Conservation (phyloP, 2,888 invertebrate genomes). For the Achlya flavicornis region DNA sequence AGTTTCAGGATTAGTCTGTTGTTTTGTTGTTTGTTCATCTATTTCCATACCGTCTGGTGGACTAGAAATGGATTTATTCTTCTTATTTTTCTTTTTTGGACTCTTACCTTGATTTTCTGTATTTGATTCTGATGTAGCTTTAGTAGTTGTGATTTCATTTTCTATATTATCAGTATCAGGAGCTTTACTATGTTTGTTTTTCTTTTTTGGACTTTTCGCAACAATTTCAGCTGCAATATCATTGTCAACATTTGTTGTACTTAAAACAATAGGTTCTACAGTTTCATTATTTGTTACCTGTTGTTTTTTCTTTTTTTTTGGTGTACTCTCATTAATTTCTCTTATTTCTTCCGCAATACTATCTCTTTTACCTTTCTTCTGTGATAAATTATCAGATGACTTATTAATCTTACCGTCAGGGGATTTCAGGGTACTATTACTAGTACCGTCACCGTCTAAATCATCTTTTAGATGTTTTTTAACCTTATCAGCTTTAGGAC, state of each 20-base stretch:
- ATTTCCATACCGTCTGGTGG: constrained; percentile 11
- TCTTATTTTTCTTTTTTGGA: constrained; percentile 39
- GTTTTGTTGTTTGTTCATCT: constrained; percentile 18
- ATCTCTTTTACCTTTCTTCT: constrained; percentile 25
- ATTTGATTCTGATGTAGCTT: constrained; percentile 15
- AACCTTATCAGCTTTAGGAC: constrained; percentile 71
- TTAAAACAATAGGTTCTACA: constrained; percentile 19
- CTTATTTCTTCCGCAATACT: constrained; percentile 33
- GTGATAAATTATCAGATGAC: constrained; percentile 24
- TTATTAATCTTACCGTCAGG: constrained; percentile 28
- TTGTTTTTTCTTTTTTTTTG: constrained; percentile 58
- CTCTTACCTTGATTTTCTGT: constrained; percentile 20
- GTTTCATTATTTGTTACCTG: constrained; percentile 20
- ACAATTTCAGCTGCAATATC: constrained; percentile 13
- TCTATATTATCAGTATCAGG: constrained; percentile 15
- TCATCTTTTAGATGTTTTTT: constrained; percentile 71
- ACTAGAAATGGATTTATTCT: constrained; percentile 26
- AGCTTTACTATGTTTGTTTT: constrained; percentile 20
- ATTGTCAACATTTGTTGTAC: constrained; percentile 13
- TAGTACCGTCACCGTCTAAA: constrained; percentile 45
- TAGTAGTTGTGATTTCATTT: constrained; percentile 9
- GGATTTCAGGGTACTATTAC: constrained; percentile 30
- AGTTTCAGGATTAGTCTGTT: constrained; percentile 29
- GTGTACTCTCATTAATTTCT: constrained; percentile 44
- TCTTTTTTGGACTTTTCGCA: constrained; percentile 32